phyloP scores from a whole-genome alignment of 2,113 vertebrate species.

The Dasyprocta punctata region DNA sequence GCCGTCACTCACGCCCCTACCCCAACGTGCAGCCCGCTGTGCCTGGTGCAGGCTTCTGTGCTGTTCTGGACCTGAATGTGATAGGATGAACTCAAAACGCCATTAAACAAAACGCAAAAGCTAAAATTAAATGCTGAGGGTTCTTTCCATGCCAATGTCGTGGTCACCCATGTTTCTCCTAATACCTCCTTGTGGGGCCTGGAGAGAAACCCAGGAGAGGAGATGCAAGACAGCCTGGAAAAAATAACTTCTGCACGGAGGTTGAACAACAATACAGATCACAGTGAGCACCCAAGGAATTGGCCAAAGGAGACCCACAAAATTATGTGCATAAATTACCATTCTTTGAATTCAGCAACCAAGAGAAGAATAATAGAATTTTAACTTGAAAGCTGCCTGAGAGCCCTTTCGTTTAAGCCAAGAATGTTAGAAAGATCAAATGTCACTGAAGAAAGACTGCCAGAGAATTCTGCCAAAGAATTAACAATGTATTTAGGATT shows the following conservation, averaged over 20 bases:
- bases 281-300: neutral
- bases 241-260: neutral
- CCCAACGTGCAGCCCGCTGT: neutral
- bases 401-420: constrained; percentile 16
- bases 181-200: neutral
- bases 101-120: neutral
- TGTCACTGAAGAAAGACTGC: neutral
- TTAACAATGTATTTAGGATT: neutral
- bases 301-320: neutral
- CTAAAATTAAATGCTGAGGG: neutral
- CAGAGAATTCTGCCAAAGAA: neutral
- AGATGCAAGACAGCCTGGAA: neutral
- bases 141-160: neutral
- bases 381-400: constrained; percentile 38
- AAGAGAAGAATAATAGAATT: neutral
- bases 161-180: neutral
- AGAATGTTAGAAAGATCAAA: neutral
- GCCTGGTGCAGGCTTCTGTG: neutral
- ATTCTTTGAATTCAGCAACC: constrained; percentile 16
- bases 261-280: neutral
- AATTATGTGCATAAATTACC: constrained; percentile 16
- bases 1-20: neutral
- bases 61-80: neutral
- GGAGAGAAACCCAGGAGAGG: neutral
- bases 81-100: neutral